Conservation (phyloP, 2,113 vertebrate species). For the Barnardius zonarius region DNA sequence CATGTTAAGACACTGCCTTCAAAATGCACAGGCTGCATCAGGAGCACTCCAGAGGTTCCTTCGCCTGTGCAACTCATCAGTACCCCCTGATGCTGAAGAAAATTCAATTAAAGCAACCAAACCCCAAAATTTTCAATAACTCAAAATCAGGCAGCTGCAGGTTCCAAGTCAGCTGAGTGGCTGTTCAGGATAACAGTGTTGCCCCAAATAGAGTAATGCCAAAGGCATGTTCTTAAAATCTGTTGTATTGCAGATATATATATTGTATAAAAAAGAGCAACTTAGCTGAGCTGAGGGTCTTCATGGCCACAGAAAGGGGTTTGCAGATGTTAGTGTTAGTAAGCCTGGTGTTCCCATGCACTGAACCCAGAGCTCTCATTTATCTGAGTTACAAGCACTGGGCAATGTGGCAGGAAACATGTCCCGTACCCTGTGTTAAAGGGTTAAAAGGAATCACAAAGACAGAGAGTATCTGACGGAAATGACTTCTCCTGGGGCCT, state of each 20-base stretch:
- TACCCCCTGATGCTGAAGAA: background rate
- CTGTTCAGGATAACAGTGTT: background rate
- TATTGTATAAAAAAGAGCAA: background rate
- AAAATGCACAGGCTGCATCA: background rate
- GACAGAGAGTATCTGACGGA: background rate
- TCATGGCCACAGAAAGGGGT: background rate
- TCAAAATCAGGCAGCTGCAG: background rate
- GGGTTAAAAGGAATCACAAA: background rate
- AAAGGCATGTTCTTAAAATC: background rate
- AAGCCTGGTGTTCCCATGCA: background rate
- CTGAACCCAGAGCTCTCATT: background rate
- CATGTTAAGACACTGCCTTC: background rate
- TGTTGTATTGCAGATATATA: background rate
- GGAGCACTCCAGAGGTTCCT: background rate
- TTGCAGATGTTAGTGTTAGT: background rate
- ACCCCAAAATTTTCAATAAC: background rate
- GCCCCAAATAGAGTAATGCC: background rate
- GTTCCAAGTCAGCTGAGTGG: background rate
- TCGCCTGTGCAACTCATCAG: background rate
- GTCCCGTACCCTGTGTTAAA: background rate
- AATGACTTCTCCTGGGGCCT: background rate
- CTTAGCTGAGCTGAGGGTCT: background rate
- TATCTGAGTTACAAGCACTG: background rate
- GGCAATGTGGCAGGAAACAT: background rate
- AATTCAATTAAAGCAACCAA: background rate